Percentiles rank a stretch among this genome's conserved stretches.
These are phyloP conservation scores for Sesia apiformis DNA, from an alignment of 2,888 invertebrate species.

Conservation along the genomic window DNA sequence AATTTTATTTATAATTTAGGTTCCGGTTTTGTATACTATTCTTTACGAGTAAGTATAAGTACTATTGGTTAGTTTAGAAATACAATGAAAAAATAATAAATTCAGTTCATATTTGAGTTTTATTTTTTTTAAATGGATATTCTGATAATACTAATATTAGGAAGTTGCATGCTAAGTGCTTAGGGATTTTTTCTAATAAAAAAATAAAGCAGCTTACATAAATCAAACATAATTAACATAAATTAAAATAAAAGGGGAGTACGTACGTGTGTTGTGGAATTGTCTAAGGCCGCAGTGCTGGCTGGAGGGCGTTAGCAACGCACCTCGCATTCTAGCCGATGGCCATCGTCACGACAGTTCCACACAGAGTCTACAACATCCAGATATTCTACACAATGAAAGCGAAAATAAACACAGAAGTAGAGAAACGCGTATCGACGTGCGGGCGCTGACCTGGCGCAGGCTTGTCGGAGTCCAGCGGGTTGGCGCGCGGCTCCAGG, in stretches of 20 bases:
- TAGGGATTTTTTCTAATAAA: no score
- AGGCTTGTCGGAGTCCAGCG: slow-evolving; percentile 64
- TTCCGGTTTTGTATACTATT: no score
- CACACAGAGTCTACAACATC: slow-evolving; percentile 67
- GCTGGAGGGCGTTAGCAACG: slow-evolving; percentile 72
- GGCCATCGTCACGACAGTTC: slow-evolving; percentile 70
- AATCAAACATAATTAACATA: slow-evolving; percentile 22
- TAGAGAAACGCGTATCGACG: slow-evolving; percentile 54
- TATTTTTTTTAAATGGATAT: slow-evolving; percentile 9
- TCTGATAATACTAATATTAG: no score
- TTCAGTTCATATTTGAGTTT: slow-evolving; percentile 4
- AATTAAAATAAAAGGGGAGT: slow-evolving; percentile 53
- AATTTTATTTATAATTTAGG: no score
- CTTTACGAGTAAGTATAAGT: no score
- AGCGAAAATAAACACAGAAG: slow-evolving; percentile 74
- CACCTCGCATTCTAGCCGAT: slow-evolving; percentile 74
- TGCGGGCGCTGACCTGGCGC: slow-evolving; percentile 74
- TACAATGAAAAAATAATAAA: no score
- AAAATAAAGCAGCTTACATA: slow-evolving; percentile 20
- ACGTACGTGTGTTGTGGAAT: slow-evolving; percentile 67
- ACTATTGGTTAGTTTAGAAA: no score
- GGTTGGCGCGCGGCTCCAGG: slow-evolving; percentile 67
- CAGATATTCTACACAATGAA: slow-evolving; percentile 72
- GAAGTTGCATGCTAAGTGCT: no score
- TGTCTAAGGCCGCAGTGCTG: slow-evolving; percentile 67